Evolutionary conservation across 2,113 vertebrate genomes (phyloP).

Genomic region (Chloropsis hardwickii): DNA sequence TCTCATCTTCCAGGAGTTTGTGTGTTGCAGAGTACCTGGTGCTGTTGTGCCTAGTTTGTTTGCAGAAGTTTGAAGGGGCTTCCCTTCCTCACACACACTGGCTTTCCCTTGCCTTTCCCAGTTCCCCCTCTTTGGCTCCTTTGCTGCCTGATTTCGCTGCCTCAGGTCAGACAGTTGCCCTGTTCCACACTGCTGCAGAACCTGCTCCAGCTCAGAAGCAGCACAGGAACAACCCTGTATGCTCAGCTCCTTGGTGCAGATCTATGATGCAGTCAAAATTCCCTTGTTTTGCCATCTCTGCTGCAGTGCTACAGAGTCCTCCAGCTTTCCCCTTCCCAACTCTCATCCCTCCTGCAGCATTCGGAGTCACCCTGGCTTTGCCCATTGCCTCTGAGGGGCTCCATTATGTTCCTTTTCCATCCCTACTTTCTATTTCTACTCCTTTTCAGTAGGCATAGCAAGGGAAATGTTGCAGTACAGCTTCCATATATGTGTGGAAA

Average conservation of each 20-base stretch:
- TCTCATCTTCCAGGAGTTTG: background rate
- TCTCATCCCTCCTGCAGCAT: background rate
- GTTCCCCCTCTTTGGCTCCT: background rate
- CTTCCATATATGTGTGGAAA: background rate
- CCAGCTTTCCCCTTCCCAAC: background rate
- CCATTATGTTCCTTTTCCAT: background rate
- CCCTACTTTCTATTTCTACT: background rate
- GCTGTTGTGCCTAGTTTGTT: background rate
- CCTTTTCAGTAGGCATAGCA: background rate
- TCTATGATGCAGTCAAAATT: background rate
- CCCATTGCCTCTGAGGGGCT: background rate
- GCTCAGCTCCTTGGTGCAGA: background rate
- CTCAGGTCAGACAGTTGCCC: rapidly evolving
- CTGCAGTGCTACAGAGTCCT: background rate
- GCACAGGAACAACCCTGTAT: background rate
- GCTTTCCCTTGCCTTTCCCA: background rate
- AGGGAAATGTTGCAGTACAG: background rate
- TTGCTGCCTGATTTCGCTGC: rapidly evolving
- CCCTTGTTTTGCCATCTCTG: background rate
- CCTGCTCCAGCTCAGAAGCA: background rate
- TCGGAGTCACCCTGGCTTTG: background rate
- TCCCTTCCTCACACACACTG: background rate
- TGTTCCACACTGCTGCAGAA: background rate
- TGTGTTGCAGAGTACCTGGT: background rate
- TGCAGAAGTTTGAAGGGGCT: rapidly evolving